Evolutionary conservation across 2,888 invertebrate genomes (phyloP).

Genomic region (Allolobophora icterica): DNA sequence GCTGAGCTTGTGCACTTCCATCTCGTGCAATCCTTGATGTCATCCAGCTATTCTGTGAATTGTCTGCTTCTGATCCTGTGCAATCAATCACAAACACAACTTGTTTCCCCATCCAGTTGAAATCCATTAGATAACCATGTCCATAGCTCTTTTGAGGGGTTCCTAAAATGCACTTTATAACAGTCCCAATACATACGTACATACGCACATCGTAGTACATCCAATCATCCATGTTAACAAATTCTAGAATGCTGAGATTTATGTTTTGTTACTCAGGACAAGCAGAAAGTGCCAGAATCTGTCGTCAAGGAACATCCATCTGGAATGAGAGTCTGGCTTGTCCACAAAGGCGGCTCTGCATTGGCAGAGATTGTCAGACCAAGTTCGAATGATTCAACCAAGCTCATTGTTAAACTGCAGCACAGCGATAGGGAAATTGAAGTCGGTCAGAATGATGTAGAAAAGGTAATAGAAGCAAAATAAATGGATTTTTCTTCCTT

Average conservation of each 20-base stretch:
- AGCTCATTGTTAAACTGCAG: conserved; percentile 30
- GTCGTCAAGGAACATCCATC: background rate
- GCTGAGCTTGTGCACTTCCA: too few relatives aligned
- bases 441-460: conserved; percentile 27
- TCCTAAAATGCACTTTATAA: background rate
- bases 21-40: too few relatives aligned
- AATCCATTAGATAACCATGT: too few relatives aligned
- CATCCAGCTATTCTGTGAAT: too few relatives aligned
- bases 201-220: background rate
- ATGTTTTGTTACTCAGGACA: background rate
- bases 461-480: conserved; percentile 30
- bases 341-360: conserved; percentile 34
- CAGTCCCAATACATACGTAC: background rate
- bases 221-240: too few relatives aligned
- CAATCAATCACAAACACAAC: too few relatives aligned
- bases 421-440: conserved; percentile 32
- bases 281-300: background rate
- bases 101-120: too few relatives aligned
- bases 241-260: background rate
- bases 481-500: background rate
- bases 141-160: too few relatives aligned
- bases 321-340: conserved; percentile 35
- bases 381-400: background rate
- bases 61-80: too few relatives aligned
- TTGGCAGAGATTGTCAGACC: conserved; percentile 5